Base-by-base conservation (phyloP, 2,888 invertebrate genomes). In the Agrypnus murinus region DNA sequence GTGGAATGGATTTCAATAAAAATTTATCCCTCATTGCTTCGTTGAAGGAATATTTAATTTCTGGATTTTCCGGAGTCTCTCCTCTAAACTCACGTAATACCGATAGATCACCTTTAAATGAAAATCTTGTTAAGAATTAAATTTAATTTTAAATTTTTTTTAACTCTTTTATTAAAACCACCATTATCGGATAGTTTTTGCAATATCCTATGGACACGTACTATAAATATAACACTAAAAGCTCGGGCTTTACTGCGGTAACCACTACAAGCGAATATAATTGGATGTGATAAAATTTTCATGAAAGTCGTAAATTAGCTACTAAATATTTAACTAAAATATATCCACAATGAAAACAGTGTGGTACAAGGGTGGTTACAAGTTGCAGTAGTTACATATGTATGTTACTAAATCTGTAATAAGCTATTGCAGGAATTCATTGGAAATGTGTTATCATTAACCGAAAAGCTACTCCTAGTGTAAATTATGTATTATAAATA, bases 1-100 rank as follows among this genome's bases (percentile, higher is more conserved):
- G 32, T 62, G 17, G 62, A 31, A 62, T 12, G 36, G 62, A 62
- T 62, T 62, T 62, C 62, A 62, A 62, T 62, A 62, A 46, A 62
- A 62, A 46, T 45, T 45, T 60, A 46, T 46, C 46, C 60, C 45
- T 60, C 46, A 60, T 62, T 62, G 46, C 32, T 46, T 31, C 15
- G 62, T 38, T 40, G 12, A 58, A 19, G 58, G 58, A 58, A 58
- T 58, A 58, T 43, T 43, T 43, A 58, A 58, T 58, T 58, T 58
- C 40, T 15, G 10, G 19, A 58, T 43, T 43, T 53, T 31, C 19
- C 10, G 7, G 43, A 58, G 5, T 38, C n/a, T 58, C n/a, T 40
- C 58, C 8, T 34, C 55, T 12, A 36, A 25, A 31, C 55, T 5
- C n/a, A 12, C 17, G 55, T 5, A 9, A 55, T 55, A 55, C 36